Evolutionary conservation across 2,888 invertebrate species (phyloP).

Genomic region (Buathra laborator): DNA sequence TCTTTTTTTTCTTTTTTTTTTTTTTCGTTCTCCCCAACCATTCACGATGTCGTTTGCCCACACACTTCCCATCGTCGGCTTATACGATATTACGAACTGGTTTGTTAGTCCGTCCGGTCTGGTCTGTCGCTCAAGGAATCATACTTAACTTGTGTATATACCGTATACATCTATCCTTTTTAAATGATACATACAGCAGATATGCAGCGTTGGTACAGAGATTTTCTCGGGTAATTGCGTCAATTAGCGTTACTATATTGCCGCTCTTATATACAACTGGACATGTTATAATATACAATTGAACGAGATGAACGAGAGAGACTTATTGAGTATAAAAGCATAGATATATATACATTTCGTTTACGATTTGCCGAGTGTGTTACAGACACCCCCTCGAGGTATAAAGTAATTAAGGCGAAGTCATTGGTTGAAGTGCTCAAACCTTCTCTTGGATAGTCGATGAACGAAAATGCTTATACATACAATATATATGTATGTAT

Average conservation of each 20-base stretch:
- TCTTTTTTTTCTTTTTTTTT: constrained; percentile 32
- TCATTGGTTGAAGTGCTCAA: constrained; percentile 39
- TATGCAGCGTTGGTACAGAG: neutral
- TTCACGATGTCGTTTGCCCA: constrained; percentile 50
- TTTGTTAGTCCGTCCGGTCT: neutral
- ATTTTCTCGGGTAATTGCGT: constrained; percentile 41
- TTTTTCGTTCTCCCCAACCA: constrained; percentile 2
- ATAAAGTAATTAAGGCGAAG: constrained; percentile 63
- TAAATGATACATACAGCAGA: constrained; percentile 19
- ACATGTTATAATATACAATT: constrained; percentile 10
- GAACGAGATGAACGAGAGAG: constrained; percentile 18
- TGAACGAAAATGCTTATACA: constrained; percentile 24
- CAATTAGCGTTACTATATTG: constrained; percentile 38
- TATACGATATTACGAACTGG: constrained; percentile 13
- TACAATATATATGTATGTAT: neutral
- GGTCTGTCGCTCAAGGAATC: constrained; percentile 20
- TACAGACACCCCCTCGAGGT: constrained; percentile 51
- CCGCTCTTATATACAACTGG: neutral
- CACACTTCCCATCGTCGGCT: constrained; percentile 14
- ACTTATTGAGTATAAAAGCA: constrained; percentile 23
- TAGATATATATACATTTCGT: constrained; percentile 31
- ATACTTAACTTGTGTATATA: neutral
- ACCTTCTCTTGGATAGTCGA: neutral
- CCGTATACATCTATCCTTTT: constrained; percentile 21
- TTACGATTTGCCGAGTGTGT: constrained; percentile 42